Evolutionary conservation across 2,888 invertebrate genomes (phyloP), one percentile per base, ranked within the genome.

Genomic region (Torymus texanus): DNA sequence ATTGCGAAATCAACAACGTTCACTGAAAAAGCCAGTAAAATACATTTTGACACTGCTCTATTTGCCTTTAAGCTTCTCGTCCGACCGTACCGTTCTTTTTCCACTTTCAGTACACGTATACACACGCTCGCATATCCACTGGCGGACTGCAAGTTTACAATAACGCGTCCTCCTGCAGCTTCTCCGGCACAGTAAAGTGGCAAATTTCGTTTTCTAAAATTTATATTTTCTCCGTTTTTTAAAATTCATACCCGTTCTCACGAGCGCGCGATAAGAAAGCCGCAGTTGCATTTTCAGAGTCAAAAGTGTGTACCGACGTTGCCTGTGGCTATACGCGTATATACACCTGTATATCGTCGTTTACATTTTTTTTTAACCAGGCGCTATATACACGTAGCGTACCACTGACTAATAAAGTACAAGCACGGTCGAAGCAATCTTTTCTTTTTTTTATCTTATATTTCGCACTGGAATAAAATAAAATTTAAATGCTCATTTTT

Each of bases 141-240:
- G 41, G 41, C 29, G 29, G 4, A 1, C 29, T 3, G 29, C 53
- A 63, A 62, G 78, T 62, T 74, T 74, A 63, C 24, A 67, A 59
- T 41, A 21, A 16, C 59, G 10, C 12, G 67, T 14, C 13, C 16
- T 61, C 65, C 58, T 11, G 24, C 24, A 18, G 55, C 53, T 16
- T 2, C 10, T 14, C 41, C 8, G 41, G 41, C 41, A 56, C 41
- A n/a, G 51, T 53, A 53, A 59, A 66, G 59, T 24, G 55, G 63
- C 51, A 21, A 75, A 76, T 78, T 78, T 78, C 53, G 62, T 51
- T 71, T 67, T 67, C 56, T 66, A 73, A 79, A 76, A 74, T 80
- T 76, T 53, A 75, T 72, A 75, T 79, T 79, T 71, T 24, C 61
- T 24, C 13, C 16, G 41, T 58, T 63, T 74, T 73, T 78, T 63